Evolutionary conservation across 2,888 invertebrate species (phyloP).

Genomic region (Cheilosia variabilis): DNA sequence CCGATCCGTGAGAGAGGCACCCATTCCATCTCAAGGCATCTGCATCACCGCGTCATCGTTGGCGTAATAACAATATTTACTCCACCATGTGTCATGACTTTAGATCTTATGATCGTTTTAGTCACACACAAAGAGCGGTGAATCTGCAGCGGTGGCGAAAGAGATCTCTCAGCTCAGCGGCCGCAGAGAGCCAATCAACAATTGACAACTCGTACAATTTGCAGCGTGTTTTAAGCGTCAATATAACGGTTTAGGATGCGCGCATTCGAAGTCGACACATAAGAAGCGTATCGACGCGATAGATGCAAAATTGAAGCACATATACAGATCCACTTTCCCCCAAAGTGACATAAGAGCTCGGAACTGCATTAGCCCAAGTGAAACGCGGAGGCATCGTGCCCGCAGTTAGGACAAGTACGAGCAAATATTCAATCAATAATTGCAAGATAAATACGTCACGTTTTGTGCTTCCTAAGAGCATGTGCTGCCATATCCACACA

Average conservation of each 20-base stretch:
- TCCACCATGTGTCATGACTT: conserved; percentile 40
- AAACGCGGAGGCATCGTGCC: conserved; percentile 13
- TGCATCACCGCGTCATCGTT: conserved; percentile 15
- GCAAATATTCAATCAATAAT: conserved; percentile 71
- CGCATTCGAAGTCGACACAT: conserved; percentile 14
- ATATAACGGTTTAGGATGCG: conserved; percentile 15
- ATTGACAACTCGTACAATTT: conserved; percentile 29
- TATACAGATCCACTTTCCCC: conserved; percentile 17
- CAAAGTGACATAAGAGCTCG: conserved; percentile 11
- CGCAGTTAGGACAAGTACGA: conserved; percentile 13
- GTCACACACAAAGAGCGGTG: conserved; percentile 24
- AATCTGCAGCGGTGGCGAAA: background rate
- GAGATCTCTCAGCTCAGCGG: conserved; percentile 1
- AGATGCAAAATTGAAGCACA: conserved; percentile 5
- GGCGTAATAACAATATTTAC: conserved; percentile 60
- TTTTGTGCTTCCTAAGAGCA: conserved; percentile 48
- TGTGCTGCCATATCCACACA: background rate
- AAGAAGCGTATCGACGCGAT: background rate
- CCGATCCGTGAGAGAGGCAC: conserved; percentile 21
- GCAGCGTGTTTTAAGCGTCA: conserved; percentile 17
- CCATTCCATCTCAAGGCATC: conserved; percentile 3
- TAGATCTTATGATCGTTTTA: conserved; percentile 42
- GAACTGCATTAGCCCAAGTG: background rate
- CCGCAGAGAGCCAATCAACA: conserved; percentile 3
- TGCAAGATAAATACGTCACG: conserved; percentile 76